These are phyloP conservation scores for Nebria brevicollis DNA, from an alignment of 2,888 invertebrate genomes.

Conservation along the genomic window DNA sequence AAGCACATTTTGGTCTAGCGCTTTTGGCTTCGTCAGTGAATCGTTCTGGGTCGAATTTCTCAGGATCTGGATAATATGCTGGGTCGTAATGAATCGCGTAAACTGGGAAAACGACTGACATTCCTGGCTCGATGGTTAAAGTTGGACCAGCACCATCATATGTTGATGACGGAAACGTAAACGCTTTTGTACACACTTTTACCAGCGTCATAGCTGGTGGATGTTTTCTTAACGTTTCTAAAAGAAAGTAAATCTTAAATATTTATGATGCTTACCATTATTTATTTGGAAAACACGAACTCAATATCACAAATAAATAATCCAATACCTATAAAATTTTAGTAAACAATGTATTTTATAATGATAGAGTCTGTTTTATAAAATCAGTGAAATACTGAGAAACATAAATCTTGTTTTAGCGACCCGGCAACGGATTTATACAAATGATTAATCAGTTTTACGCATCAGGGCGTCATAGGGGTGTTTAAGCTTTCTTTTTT, in stretches of 20 bases:
- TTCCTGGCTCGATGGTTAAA: slow-evolving; percentile 51
- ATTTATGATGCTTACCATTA: neutral
- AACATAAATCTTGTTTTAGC: too few relatives aligned
- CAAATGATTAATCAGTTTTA: too few relatives aligned
- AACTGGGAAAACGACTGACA: slow-evolving; percentile 54
- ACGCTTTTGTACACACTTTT: slow-evolving; percentile 46
- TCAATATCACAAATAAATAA: too few relatives aligned
- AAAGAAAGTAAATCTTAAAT: slow-evolving; percentile 15
- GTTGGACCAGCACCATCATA: slow-evolving; percentile 33
- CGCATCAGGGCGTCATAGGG: too few relatives aligned
- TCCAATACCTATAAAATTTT: too few relatives aligned
- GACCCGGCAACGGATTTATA: too few relatives aligned
- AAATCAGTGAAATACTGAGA: too few relatives aligned
- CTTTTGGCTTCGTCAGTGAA: slow-evolving; percentile 54
- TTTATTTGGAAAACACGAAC: too few relatives aligned
- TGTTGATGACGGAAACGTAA: slow-evolving; percentile 43
- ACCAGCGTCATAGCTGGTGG: slow-evolving; percentile 43
- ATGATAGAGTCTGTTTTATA: too few relatives aligned
- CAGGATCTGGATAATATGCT: slow-evolving; percentile 56
- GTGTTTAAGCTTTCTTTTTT: too few relatives aligned
- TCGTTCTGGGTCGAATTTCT: slow-evolving; percentile 58
- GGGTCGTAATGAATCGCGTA: slow-evolving; percentile 55
- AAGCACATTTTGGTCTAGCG: slow-evolving; percentile 51
- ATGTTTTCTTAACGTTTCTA: slow-evolving; percentile 48
- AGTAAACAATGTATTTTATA: too few relatives aligned